Percentiles rank a stretch among this genome's conserved stretches.
These are phyloP conservation scores for Scaptomyza montana DNA, from an alignment of 1,140 invertebrate species.

Conservation along the genomic window DNA sequence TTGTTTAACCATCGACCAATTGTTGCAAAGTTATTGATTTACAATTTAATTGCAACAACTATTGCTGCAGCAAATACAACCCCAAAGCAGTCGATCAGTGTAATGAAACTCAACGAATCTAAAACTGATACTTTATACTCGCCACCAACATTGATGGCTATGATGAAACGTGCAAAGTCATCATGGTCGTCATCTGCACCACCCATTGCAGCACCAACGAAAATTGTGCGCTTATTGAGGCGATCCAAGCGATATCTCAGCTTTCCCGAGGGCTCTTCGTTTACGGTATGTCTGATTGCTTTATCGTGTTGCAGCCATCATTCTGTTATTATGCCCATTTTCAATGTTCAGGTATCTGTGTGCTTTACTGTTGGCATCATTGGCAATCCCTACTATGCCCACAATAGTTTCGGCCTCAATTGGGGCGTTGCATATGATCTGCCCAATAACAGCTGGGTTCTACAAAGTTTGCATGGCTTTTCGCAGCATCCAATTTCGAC, in stretches of 20 bases:
- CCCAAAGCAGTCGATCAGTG: not conserved
- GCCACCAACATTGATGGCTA: conserved; percentile 62
- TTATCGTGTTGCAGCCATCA: not conserved
- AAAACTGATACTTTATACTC: conserved; percentile 57
- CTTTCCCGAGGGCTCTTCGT: conserved; percentile 83
- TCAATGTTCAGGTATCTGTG: conserved; percentile 67
- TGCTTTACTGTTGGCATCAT: conserved; percentile 82
- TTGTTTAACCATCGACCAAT: conserved; percentile 83
- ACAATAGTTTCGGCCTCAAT: conserved; percentile 84
- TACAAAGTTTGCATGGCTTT: conserved; percentile 84
- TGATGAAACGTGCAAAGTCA: conserved; percentile 68
- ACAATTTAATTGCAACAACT: conserved; percentile 78
- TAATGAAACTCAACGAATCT: conserved; percentile 27
- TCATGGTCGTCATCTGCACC: conserved; percentile 19
- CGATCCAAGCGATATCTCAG: conserved; percentile 80
- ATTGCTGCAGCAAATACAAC: conserved; percentile 37
- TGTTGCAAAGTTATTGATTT: conserved; percentile 80
- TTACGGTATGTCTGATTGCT: conserved; percentile 67
- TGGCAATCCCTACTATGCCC: conserved; percentile 73
- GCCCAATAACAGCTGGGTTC: conserved; percentile 87
- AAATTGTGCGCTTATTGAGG: conserved; percentile 51
- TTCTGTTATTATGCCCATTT: conserved; percentile 20
- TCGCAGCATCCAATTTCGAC: conserved; percentile 80
- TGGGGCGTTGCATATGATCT: conserved; percentile 91
- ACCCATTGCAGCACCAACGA: conserved; percentile 14